A percentile compares a stretch with the other conserved stretches of the same genome.
phyloP scores from a whole-genome alignment of 2,888 invertebrate genomes.

The Xylocampa areola region DNA sequence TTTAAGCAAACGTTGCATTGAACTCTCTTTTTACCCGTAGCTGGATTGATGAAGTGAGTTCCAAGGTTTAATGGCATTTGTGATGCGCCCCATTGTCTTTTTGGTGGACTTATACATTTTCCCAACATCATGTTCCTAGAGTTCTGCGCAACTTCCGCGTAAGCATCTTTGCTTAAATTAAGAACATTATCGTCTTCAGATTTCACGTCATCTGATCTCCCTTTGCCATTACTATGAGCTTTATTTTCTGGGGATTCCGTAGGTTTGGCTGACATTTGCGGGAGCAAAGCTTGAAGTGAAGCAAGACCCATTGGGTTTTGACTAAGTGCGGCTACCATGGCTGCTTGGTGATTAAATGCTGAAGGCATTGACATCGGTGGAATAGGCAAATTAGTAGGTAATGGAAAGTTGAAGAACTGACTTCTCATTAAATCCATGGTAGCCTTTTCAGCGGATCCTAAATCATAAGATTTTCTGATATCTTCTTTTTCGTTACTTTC shows the following conservation, averaged over 20 bases:
- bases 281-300: slow-evolving; percentile 91
- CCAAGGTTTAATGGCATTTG: slow-evolving; percentile 95
- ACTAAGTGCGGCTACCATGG: slow-evolving; percentile 91
- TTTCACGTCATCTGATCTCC: slow-evolving; percentile 73
- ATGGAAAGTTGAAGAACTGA: slow-evolving; percentile 91
- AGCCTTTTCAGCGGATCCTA: slow-evolving; percentile 78
- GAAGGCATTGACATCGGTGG: slow-evolving; percentile 89
- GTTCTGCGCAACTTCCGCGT: slow-evolving; percentile 76
- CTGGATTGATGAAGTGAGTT: slow-evolving; percentile 97
- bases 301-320: slow-evolving; percentile 91
- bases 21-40: slow-evolving; percentile 98
- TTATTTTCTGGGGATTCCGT: slow-evolving; percentile 81
- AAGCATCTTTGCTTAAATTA: slow-evolving; percentile 86
- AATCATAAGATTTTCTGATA: slow-evolving; percentile 83
- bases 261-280: slow-evolving; percentile 90
- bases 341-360: slow-evolving; percentile 90
- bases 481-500: slow-evolving; percentile 81
- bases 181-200: slow-evolving; percentile 83
- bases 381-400: slow-evolving; percentile 90
- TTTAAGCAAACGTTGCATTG: slow-evolving; percentile 99
- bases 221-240: slow-evolving; percentile 72
- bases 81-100: slow-evolving; percentile 94
- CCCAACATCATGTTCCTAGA: slow-evolving; percentile 88
- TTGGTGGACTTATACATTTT: slow-evolving; percentile 93
- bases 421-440: slow-evolving; percentile 91